Conservation (phyloP, 2,797 vertebrate genomes). For the Halcyon chelicuti region DNA sequence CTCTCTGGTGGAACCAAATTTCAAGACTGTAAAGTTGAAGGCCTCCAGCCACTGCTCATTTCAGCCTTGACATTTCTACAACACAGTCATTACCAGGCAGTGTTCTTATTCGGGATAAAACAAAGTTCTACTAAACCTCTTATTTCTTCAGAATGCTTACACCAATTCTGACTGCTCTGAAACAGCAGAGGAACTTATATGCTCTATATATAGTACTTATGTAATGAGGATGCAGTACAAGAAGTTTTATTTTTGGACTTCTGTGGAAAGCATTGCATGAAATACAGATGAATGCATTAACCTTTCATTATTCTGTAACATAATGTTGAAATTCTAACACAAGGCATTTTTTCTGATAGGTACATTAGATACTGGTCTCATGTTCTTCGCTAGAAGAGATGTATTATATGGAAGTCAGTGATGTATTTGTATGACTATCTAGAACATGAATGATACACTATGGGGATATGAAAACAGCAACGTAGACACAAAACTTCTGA, state of each 20-base stretch:
- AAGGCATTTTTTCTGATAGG: background rate
- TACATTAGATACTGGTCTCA: background rate
- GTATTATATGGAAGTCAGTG: background rate
- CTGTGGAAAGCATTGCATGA: background rate
- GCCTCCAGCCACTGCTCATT: slow-evolving; percentile 4
- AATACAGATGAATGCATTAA: slow-evolving; percentile 40
- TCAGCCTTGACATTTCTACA: background rate
- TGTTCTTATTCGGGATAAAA: background rate
- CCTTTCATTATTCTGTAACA: background rate
- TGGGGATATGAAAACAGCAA: background rate
- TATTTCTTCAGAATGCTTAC: background rate
- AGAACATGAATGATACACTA: background rate
- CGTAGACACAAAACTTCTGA: accelerated
- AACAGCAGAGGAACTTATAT: slow-evolving; percentile 8
- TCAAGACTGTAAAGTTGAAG: background rate
- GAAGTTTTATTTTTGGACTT: slow-evolving; percentile 56
- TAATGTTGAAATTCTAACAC: background rate
- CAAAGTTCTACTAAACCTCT: background rate
- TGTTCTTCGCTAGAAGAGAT: background rate
- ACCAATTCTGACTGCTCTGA: background rate
- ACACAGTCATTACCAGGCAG: slow-evolving; percentile 6
- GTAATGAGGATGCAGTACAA: slow-evolving; percentile 42
- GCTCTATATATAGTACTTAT: slow-evolving; percentile 44
- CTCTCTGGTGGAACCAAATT: slow-evolving; percentile 56
- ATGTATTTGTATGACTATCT: background rate